Base-by-base conservation (phyloP, 2,797 vertebrate genomes). In the Caiman crocodilus region DNA sequence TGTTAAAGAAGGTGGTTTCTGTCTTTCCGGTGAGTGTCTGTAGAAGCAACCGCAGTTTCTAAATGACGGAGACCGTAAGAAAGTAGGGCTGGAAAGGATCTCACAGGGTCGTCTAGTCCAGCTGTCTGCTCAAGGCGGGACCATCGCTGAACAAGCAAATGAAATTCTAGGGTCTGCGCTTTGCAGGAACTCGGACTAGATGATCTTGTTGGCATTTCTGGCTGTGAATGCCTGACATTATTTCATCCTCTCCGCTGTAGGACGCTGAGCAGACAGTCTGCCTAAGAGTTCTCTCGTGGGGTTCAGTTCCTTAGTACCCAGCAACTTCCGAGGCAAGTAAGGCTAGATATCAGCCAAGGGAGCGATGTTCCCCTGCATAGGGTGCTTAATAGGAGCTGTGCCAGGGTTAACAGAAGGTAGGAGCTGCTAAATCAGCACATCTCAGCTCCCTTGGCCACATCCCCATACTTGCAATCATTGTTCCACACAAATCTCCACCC, bases 11-110 rank as follows among this genome's bases (percentile, higher is more conserved):
- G 92, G 89, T 97, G 63, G 98, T 98, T 17, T 97, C 98, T 0
- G 98, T 99, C 89, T 90, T 98, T 76, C 99, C 98, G 1, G 99
- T 99, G 95, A 99, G 99, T 98, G 35, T 28, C 67, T 13, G 2
- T 28, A 26, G 32, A n/a, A 76, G 0, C 1, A 0, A 0, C 12
- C 16, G 13, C 1, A 3, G 35, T 13, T 90, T 79, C 89, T 50
- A 23, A 65, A 26, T 0, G 35, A 10, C 10, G n/a, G 9, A 67
- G n/a, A 67, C 1, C 42, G 42, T 50, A 50, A 50, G 42, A 50
- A 50, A 50, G 10, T 10, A 50, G 42, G 42, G 42, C 42, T 3
- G 42, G 42, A 50, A 50, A 50, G 42, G 42, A 50, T 3, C 42
- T 50, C 10, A 10, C 42, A 50, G 11, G 42, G 42, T 50, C 10